Base-by-base conservation (phyloP, 2,113 vertebrate species). In the Copsychus sechellarum region DNA sequence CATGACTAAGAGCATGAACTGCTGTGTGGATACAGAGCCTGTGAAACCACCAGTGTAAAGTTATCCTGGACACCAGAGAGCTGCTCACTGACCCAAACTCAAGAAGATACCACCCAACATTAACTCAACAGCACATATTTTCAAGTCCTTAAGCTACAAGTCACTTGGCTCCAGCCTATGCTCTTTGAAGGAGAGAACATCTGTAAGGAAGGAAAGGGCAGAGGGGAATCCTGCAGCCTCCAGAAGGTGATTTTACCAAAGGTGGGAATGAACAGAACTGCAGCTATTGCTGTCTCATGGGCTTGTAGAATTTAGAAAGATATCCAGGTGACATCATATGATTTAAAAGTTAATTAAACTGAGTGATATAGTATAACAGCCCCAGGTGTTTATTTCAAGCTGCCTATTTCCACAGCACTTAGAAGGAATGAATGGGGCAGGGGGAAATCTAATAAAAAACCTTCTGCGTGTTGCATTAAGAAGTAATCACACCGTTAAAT, bases 281-380 rank as follows among this genome's bases (percentile, higher is more conserved):
- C 40, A 82, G 62, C 45, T 58, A 21, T 24, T 3, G 12, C 71
- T 36, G 50, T 80, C 73, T 91, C 42, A 40, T 15, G 79, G 40
- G 56, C 81, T 56, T 57, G 61, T 2, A 61, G 71, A 95, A 93
- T 85, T 65, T 66, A 92, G 65, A 95, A 96, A 71, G 86, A 56
- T 23, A 94, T 70, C 70, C 12, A 34, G 73, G 95, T 94, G 96
- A 97, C 92, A 91, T 61, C 25, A 74, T 62, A 88, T 96, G 97
- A 98, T 97, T 98, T 98, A 97, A 88, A 98, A 97, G 97, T 97
- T 98, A 98, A 98, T 98, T 97, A 98, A 96, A 96, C 92, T 50
- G 95, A 97, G 83, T 88, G 94, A 95, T 62, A 95, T 22, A 92
- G 69, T 80, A 53, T 79, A 96, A 96, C 92, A 96, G 97, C 96